Conservation (phyloP, 2,113 vertebrate species). For the Cavia aperea region DNA sequence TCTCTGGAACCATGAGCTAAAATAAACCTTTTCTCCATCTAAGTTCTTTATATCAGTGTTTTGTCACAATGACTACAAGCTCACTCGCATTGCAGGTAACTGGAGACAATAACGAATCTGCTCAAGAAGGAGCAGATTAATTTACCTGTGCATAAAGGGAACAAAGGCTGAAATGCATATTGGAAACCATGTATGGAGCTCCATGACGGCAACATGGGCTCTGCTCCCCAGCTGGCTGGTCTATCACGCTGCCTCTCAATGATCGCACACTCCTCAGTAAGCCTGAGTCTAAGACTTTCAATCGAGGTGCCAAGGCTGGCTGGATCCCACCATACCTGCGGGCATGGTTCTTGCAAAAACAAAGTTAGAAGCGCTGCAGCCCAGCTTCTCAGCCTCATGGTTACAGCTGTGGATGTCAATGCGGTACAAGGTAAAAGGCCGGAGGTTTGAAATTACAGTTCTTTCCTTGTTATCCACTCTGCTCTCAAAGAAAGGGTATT, state of each 20-base stretch:
- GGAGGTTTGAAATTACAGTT: conserved; percentile 86
- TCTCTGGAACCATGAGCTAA: background rate
- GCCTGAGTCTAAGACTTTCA: background rate
- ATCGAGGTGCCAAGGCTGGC: background rate
- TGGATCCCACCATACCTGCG: conserved; percentile 78
- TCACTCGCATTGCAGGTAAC: background rate
- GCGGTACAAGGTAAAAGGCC: conserved; percentile 93
- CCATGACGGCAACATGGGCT: background rate
- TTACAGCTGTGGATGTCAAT: conserved; percentile 98
- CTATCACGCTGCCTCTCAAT: accelerated
- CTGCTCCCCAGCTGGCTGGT: background rate
- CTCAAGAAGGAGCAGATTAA: background rate
- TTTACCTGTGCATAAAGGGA: background rate
- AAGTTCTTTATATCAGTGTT: background rate
- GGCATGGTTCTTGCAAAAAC: conserved; percentile 96
- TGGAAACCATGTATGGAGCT: background rate
- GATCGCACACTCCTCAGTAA: background rate
- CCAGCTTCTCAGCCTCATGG: conserved; percentile 84
- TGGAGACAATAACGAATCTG: background rate
- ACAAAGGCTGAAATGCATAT: background rate
- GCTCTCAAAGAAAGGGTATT: conserved; percentile 87
- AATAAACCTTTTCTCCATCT: background rate
- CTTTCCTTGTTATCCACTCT: conserved; percentile 85
- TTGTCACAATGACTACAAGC: background rate
- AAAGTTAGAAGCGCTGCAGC: conserved; percentile 93